Percentiles rank a stretch among this genome's conserved stretches.
These are phyloP conservation scores for Papio anubis DNA, from an alignment of 2,113 vertebrate genomes.

Conservation along the genomic window DNA sequence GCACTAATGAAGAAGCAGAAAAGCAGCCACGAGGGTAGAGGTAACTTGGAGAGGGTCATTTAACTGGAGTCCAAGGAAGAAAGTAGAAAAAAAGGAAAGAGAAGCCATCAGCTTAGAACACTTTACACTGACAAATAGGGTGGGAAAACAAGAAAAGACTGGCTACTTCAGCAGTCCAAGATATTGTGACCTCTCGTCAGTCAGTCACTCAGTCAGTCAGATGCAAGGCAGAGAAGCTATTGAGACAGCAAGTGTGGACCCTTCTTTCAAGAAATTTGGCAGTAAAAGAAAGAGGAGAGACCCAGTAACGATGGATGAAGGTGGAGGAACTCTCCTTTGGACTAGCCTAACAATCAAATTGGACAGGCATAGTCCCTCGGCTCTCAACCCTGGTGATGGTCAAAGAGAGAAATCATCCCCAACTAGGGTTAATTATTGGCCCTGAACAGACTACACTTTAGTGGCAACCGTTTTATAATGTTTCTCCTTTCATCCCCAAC, in stretches of 20 bases:
- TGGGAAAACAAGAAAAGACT: not conserved
- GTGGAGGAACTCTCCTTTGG: not conserved
- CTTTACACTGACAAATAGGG: not conserved
- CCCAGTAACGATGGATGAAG: not conserved
- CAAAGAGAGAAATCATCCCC: not conserved
- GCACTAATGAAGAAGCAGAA: constrained; percentile 1
- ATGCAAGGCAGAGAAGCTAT: not conserved
- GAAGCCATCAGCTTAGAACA: not conserved
- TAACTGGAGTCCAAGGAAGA: constrained; percentile 1
- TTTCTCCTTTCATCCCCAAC: not conserved
- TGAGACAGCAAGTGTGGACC: not conserved
- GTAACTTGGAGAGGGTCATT: not conserved
- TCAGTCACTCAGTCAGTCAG: not conserved
- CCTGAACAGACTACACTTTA: not conserved
- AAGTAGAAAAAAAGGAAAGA: not conserved
- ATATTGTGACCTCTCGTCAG: not conserved
- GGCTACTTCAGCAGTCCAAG: not conserved
- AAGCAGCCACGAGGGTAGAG: not conserved
- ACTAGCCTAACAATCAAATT: not conserved
- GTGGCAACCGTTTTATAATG: not conserved
- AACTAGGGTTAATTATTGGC: too few species aligned
- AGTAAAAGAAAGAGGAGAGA: not conserved
- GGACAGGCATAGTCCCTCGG: not conserved
- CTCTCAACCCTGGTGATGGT: not conserved
- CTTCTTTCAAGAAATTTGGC: constrained; percentile 35